phyloP scores from a whole-genome alignment of 2,113 vertebrate genomes.

The Amblyopsis rosae region DNA sequence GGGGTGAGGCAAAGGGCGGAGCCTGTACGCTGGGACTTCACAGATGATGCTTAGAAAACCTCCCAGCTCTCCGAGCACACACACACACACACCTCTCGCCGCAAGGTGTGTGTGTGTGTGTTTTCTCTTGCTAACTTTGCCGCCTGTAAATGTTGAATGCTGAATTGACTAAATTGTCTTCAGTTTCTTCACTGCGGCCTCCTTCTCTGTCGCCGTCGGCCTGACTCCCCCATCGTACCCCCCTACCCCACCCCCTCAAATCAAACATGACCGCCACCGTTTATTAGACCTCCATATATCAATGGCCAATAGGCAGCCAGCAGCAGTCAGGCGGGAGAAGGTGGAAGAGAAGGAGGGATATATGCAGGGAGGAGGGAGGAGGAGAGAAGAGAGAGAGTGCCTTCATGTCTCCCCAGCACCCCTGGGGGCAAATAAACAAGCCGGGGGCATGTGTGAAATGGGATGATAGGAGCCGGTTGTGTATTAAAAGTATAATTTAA shows the following conservation, averaged over 20 bases:
- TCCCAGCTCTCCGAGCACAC: conserved; percentile 24
- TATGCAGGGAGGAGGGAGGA: conserved; percentile 7
- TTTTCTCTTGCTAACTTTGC: conserved; percentile 46
- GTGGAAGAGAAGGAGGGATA: conserved; percentile 31
- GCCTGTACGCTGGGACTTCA: conserved; percentile 63
- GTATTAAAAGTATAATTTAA: conserved; percentile 75
- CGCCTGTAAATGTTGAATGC: conserved; percentile 24
- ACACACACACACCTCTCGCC: conserved; percentile 20
- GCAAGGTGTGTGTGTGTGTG: conserved; percentile 29
- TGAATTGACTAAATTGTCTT: conserved; percentile 63
- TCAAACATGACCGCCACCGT: conserved; percentile 60
- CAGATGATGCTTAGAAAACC: conserved; percentile 58
- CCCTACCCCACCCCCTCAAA: conserved; percentile 21
- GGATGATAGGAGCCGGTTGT: conserved; percentile 73
- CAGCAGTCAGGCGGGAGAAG: conserved; percentile 46
- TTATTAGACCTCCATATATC: conserved; percentile 66
- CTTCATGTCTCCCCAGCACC: conserved; percentile 71
- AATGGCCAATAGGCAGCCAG: conserved; percentile 55
- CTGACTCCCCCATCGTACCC: no score
- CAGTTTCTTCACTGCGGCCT: conserved; percentile 35
- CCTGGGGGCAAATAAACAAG: conserved; percentile 68
- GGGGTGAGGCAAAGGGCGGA: conserved; percentile 25
- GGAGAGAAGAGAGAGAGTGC: conserved; percentile 42
- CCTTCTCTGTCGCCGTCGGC: conserved; percentile 39
- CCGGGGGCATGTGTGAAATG: conserved; percentile 70